These are phyloP conservation scores for Elachura formosa DNA, from an alignment of 2,113 vertebrate genomes.

Conservation along the genomic window DNA sequence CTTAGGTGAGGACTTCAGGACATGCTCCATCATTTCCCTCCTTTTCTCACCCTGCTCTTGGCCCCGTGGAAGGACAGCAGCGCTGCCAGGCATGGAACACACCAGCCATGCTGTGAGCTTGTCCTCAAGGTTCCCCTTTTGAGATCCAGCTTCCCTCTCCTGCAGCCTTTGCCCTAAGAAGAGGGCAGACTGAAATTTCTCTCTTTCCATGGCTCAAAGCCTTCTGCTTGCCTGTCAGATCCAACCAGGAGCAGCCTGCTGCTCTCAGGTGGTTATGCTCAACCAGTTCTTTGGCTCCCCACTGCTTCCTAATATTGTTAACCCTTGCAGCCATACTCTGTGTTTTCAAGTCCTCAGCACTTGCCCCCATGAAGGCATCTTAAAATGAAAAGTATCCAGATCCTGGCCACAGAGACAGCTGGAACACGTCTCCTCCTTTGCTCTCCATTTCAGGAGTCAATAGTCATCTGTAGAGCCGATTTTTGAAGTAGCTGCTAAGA, in stretches of 20 bases:
- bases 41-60: background rate
- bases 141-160: background rate
- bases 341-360: background rate
- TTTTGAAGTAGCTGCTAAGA: background rate
- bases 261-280: background rate
- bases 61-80: background rate
- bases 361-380: background rate
- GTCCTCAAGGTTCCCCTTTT: background rate
- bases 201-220: background rate
- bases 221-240: background rate
- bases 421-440: background rate
- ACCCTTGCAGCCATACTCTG: background rate
- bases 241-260: background rate
- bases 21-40: background rate
- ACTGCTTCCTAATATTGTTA: background rate
- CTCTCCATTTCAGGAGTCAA: background rate
- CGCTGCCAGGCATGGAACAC: background rate
- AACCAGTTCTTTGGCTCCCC: background rate
- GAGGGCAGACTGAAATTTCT: background rate
- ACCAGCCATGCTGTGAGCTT: fast-evolving
- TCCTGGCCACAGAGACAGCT: background rate
- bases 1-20: background rate
- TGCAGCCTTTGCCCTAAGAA: background rate
- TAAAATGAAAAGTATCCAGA: background rate
- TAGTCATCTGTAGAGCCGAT: background rate